These are phyloP conservation scores for Cheilosia impressa DNA, from an alignment of 2,888 invertebrate genomes.

Conservation along the genomic window DNA sequence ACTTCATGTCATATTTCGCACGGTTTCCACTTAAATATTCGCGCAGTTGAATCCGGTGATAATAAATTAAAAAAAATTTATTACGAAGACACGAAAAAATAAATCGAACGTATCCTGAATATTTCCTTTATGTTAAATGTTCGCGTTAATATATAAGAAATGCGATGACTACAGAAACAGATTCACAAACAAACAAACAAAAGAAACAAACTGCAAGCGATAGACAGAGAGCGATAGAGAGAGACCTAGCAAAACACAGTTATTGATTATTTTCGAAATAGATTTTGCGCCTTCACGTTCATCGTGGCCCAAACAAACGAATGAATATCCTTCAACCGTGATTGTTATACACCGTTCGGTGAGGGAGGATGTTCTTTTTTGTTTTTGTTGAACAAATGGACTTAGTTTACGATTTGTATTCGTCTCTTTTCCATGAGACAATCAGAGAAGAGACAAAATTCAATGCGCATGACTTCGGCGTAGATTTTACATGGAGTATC, in stretches of 20 bases:
- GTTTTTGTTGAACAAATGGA: too few species aligned
- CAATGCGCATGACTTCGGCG: neutral
- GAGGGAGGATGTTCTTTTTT: too few species aligned
- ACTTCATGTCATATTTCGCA: neutral
- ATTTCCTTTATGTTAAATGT: slow-evolving; percentile 8
- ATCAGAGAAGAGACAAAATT: neutral
- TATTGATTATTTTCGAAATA: slow-evolving; percentile 15
- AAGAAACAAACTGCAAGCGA: neutral
- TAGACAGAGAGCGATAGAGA: slow-evolving; percentile 17
- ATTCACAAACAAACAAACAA: slow-evolving; percentile 31
- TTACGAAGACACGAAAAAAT: neutral
- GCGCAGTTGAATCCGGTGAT: neutral
- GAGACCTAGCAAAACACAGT: neutral
- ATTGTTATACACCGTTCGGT: too few species aligned
- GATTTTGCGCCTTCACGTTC: slow-evolving; percentile 9
- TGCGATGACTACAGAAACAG: slow-evolving; percentile 31
- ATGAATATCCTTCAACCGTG: too few species aligned
- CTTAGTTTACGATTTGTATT: too few species aligned
- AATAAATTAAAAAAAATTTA: neutral
- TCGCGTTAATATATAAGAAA: slow-evolving; percentile 13
- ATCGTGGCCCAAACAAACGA: neutral
- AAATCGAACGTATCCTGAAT: neutral
- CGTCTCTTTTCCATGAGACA: too few species aligned
- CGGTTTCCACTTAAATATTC: neutral
- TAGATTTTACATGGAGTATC: neutral